Evolutionary conservation across 2,113 vertebrate genomes (phyloP), one percentile per base, ranked within the genome.

Genomic region (Melanotaenia duboulayi): DNA sequence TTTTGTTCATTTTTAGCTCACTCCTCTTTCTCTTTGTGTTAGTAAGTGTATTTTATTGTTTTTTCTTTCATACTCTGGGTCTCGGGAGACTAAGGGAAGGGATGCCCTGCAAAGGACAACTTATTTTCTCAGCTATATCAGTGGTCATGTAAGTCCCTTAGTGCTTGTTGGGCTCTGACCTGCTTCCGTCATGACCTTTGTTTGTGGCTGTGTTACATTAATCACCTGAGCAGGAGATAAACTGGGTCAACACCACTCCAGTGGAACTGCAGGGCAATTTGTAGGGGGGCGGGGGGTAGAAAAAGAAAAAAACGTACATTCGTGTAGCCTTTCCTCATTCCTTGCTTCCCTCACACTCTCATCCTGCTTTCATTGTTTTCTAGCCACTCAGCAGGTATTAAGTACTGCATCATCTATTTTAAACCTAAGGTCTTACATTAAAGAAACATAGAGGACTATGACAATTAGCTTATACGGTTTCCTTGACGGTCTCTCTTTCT

Each of bases 151-250:
- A 82, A 79, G 69, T 83, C 73, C 80, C 81, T 66, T 24, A 51
- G 81, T 74, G 78, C 59, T 61, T 63, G 86, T 61, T 63, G 86
- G 63, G 76, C 71, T 80, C 69, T 50, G 80, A 62, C 56, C 52
- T 40, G 59, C 72, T 84, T 75, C 65, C 70, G 74, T 65, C 59
- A 49, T 90, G 90, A 93, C 91, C 92, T 93, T 93, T 92, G 83
- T 82, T 90, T 85, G 88, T 59, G 80, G 85, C 67, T 20, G 64
- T 67, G 84, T 37, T 81, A 83, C 87, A 94, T 93, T 92, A 92
- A 93, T 93, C 92, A 93, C 89, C 90, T 85, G 88, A 70, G 65
- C 32, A 40, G 65, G 56, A 84, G 82, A 90, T 86, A 92, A 93
- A 93, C 78, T 93, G 88, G 90, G 92, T 89, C 91, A 92, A 83